These are phyloP conservation scores for Heliconius aoede DNA, from an alignment of 2,888 invertebrate genomes.

Conservation along the genomic window DNA sequence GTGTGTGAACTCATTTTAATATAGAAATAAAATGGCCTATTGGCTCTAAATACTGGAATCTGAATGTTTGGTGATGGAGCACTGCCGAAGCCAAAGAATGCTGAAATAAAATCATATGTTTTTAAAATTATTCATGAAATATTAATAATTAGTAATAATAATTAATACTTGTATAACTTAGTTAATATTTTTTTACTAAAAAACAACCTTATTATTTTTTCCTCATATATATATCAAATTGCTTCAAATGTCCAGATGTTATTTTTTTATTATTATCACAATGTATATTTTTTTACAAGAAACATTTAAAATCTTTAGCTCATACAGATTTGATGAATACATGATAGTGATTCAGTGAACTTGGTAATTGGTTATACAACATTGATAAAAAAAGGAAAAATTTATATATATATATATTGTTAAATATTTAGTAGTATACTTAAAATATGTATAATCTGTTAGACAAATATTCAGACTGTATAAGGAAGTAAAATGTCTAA, in stretches of 20 bases:
- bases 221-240: too few species aligned
- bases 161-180: too few species aligned
- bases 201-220: too few species aligned
- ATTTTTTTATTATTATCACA: background rate
- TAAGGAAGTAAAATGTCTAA: too few species aligned
- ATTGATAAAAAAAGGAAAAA: too few species aligned
- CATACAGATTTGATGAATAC: background rate
- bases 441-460: too few species aligned
- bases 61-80: background rate
- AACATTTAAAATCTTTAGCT: background rate
- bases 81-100: background rate
- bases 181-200: too few species aligned
- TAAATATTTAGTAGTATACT: too few species aligned
- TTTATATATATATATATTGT: too few species aligned
- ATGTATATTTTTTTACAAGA: background rate
- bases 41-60: slow-evolving; percentile 6
- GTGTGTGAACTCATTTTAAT: background rate
- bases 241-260: background rate
- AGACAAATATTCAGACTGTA: too few species aligned
- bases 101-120: slow-evolving; percentile 8
- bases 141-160: too few species aligned
- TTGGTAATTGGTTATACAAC: background rate
- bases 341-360: background rate
- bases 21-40: slow-evolving; percentile 35
- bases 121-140: background rate